These are phyloP conservation scores for Melanotaenia duboulayi DNA, from an alignment of 2,113 vertebrate genomes.

Conservation along the genomic window DNA sequence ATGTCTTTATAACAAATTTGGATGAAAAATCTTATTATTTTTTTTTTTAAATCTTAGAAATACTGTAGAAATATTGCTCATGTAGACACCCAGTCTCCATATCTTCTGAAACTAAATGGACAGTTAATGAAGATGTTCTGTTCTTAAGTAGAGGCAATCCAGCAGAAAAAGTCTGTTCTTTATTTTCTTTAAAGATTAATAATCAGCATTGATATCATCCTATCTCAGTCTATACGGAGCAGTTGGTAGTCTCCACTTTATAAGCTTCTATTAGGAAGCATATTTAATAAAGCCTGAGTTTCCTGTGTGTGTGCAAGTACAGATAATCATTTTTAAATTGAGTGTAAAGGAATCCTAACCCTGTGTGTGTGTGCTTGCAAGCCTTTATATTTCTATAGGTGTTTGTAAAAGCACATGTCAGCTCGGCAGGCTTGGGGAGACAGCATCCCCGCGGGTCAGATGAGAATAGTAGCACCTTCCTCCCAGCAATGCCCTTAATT, in stretches of 20 bases:
- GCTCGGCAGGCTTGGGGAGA: conserved; percentile 54
- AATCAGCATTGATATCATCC: conserved; percentile 32
- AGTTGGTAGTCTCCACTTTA: conserved; percentile 34
- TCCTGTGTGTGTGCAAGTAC: conserved; percentile 7
- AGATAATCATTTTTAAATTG: conserved; percentile 15
- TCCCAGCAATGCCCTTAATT: conserved; percentile 77
- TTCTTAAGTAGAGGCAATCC: conserved; percentile 16
- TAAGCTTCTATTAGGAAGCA: conserved; percentile 37
- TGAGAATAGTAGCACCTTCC: conserved; percentile 73
- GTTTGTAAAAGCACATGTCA: conserved; percentile 47
- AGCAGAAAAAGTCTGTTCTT: conserved; percentile 17
- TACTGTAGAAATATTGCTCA: not conserved
- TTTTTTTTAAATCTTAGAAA: not conserved
- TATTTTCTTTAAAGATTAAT: conserved; percentile 30
- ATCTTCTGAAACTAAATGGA: conserved; percentile 19
- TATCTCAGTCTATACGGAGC: conserved; percentile 15
- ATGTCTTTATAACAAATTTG: not conserved
- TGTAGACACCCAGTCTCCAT: not conserved
- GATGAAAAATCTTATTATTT: conserved; percentile 3
- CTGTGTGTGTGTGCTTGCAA: not conserved
- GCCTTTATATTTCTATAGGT: conserved; percentile 4
- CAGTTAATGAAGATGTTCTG: conserved; percentile 33
- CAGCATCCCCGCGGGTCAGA: conserved; percentile 62
- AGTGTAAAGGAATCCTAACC: not conserved
- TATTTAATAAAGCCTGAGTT: conserved; percentile 35